Conservation (phyloP, 2,888 invertebrate genomes). For the Holacanthella duospinosa region DNA sequence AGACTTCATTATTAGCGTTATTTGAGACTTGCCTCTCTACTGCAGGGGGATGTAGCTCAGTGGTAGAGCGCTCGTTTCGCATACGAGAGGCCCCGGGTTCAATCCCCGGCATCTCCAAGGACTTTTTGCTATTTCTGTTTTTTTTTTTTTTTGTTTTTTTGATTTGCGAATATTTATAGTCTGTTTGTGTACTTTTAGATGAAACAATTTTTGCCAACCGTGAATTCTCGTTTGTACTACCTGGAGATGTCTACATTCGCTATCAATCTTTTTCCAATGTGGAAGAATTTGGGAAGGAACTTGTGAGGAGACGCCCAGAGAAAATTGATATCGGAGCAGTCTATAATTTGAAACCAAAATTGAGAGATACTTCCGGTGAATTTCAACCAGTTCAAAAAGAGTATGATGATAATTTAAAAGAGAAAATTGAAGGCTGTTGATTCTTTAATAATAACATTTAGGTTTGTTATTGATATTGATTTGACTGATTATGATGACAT, state of each 20-base stretch:
- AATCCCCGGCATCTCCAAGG: constrained; percentile 26
- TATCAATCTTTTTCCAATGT: constrained; percentile 72
- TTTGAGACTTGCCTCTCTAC: background rate
- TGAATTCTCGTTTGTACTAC: constrained; percentile 89
- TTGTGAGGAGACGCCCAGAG: constrained; percentile 67
- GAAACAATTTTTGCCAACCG: constrained; percentile 55
- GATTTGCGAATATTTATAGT: background rate
- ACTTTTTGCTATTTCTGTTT: constrained; percentile 10
- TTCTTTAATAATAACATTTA: constrained; percentile 5
- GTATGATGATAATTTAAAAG: constrained; percentile 26
- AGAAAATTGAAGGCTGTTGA: background rate
- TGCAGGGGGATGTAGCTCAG: constrained; percentile 27
- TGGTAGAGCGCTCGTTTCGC: constrained; percentile 33
- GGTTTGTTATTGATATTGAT: constrained; percentile 94
- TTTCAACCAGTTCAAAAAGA: constrained; percentile 66
- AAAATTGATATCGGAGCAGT: constrained; percentile 97
- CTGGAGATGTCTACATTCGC: constrained; percentile 84
- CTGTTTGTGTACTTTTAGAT: constrained; percentile 33
- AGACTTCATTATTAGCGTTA: background rate
- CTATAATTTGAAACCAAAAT: constrained; percentile 53
- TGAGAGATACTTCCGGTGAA: constrained; percentile 41
- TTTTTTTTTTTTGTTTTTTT: background rate
- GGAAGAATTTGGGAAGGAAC: constrained; percentile 67
- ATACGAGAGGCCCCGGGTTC: constrained; percentile 29
- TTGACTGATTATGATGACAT: constrained; percentile 98